Evolutionary conservation across 2,888 invertebrate genomes (phyloP).

Genomic region (Sminthurinus aureus): DNA sequence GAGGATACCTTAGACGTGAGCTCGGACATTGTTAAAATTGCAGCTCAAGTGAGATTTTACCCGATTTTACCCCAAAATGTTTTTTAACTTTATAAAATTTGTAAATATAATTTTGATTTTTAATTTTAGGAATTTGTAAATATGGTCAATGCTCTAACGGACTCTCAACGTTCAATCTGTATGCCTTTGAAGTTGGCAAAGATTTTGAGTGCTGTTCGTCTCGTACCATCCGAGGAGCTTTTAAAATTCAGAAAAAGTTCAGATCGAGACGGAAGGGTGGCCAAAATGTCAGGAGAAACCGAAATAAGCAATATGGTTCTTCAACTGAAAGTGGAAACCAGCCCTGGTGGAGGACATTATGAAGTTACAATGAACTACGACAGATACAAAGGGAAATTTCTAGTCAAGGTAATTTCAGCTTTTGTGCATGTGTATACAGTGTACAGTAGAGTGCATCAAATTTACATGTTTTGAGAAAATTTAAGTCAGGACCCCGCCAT

Average conservation of each 20-base stretch:
- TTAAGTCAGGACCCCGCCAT: too few species aligned
- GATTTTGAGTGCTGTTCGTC: constrained; percentile 75
- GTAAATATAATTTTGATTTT: background rate
- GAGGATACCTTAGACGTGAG: constrained; percentile 74
- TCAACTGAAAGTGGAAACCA: constrained; percentile 63
- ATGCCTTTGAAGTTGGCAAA: constrained; percentile 68
- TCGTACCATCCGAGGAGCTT: constrained; percentile 62
- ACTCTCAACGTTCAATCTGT: constrained; percentile 70
- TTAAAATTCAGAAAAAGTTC: constrained; percentile 66
- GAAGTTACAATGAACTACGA: constrained; percentile 72
- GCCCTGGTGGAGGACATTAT: constrained; percentile 80
- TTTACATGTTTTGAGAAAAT: too few species aligned
- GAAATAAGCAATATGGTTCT: constrained; percentile 68
- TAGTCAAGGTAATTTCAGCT: constrained; percentile 25
- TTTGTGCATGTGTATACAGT: too few species aligned
- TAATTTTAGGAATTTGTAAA: constrained; percentile 61
- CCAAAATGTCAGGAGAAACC: constrained; percentile 75
- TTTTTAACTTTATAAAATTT: background rate
- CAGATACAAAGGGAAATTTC: constrained; percentile 22
- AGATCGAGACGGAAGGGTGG: constrained; percentile 85
- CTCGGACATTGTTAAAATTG: constrained; percentile 66
- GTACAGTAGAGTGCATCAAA: too few species aligned
- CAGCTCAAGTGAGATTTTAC: constrained; percentile 63
- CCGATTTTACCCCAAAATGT: background rate
- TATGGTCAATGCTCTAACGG: constrained; percentile 64